These are phyloP conservation scores for Sipha maydis DNA, from an alignment of 2,888 invertebrate species.

Conservation along the genomic window DNA sequence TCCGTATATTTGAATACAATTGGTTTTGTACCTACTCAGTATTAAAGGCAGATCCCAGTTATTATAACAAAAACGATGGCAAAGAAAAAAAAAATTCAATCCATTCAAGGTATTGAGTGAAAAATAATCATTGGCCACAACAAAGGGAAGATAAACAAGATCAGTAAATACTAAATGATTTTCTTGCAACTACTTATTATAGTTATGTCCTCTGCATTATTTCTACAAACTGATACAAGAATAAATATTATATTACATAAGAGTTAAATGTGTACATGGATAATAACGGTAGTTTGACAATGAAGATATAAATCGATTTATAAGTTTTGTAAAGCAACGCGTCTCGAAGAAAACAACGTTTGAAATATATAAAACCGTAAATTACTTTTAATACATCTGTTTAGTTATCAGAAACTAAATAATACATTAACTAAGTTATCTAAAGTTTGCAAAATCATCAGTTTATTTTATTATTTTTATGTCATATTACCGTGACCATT, in stretches of 20 bases:
- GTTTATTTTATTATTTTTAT: slow-evolving; percentile 23
- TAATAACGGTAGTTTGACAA: background rate
- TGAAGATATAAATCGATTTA: background rate
- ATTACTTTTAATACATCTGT: slow-evolving; percentile 30
- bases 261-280: background rate
- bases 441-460: slow-evolving; percentile 42
- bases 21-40: slow-evolving; percentile 35
- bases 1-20: slow-evolving; percentile 57
- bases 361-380: slow-evolving; percentile 33
- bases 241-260: slow-evolving; percentile 19
- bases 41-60: slow-evolving; percentile 43
- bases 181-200: slow-evolving; percentile 36
- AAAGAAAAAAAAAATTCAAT: slow-evolving; percentile 33
- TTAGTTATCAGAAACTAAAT: slow-evolving; percentile 38
- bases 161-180: slow-evolving; percentile 21
- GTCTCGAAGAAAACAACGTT: slow-evolving; percentile 19
- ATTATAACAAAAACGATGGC: slow-evolving; percentile 44
- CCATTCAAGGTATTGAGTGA: slow-evolving; percentile 30
- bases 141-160: slow-evolving; percentile 33
- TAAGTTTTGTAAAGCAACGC: slow-evolving; percentile 9
- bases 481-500: slow-evolving; percentile 12
- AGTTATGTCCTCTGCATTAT: background rate
- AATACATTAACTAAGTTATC: slow-evolving; percentile 15
- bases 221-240: background rate
- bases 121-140: slow-evolving; percentile 36